Evolutionary conservation across 1,140 invertebrate genomes (phyloP), one percentile per base, ranked within the genome.

Genomic region (Medauroidea extradentata): DNA sequence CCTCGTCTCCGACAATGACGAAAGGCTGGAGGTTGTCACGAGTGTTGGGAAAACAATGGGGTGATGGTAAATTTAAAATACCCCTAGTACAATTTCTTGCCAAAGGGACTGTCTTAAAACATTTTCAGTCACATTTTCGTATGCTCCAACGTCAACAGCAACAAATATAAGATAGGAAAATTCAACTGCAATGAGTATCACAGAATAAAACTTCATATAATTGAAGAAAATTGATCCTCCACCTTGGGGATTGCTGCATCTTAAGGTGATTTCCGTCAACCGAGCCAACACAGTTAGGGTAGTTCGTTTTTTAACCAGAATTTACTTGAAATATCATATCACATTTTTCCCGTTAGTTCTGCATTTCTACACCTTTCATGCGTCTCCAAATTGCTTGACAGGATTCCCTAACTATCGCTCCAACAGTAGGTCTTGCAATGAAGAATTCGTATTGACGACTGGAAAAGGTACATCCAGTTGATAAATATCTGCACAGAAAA

Each of bases 71-170:
- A 18, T 46, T 46, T 46, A 9, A 19, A 9, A 7, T 8, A 8
- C n/a, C 16, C 16, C 8, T 14, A 18, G 8, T 46, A 46, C 18
- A 46, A 18, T 46, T 46, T 46, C 8, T 46, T 46, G 14, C 43
- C 43, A 16, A 46, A 46, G 8, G 43, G 18, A 18, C 43, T 46
- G 43, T 46, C 43, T 46, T 19, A 19, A 46, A 75, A 78, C 44
- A 74, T 63, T 21, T 61, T 78, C 76, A 54, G 68, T 66, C 44
- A 69, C 66, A 57, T 72, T 72, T 24, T 74, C 73, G 65, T 72
- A 73, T 27, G 72, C 62, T 23, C 73, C 74, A 51, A 78, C 65
- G 64, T 74, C 65, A 11, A 46, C 8, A 18, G 16, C 43, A 18
- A 46, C 16, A 19, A 46, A 46, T 7, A 14, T 14, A 8, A 71